Evolutionary conservation across 2,888 invertebrate species (phyloP), one percentile per base, ranked within the genome.

Genomic region (Zeuzera pyrina): DNA sequence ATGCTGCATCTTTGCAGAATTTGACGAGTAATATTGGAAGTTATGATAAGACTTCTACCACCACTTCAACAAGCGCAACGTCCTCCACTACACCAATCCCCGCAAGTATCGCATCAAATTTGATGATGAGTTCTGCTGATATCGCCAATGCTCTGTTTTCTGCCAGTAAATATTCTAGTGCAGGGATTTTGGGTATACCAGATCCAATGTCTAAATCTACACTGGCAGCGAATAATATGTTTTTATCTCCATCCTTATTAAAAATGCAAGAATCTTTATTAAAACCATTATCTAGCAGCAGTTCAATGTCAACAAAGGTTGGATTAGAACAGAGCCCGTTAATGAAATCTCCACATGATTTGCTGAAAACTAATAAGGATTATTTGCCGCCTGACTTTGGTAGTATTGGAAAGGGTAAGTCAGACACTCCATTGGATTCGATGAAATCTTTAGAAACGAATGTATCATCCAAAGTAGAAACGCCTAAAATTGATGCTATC

Each of bases 201-300:
- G 93, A 93, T 66, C 91, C 92, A 0, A 86, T 93, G 76, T 89
- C 91, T 0, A 91, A 91, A 54, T 88, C 90, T 7, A 90, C 91
- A 15, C 70, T 92, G 42, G 89, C 90, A 5, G 90, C 92, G 1
- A 91, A 91, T 50, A 93, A 92, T 56, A 90, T 93, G 85, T 93
- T 92, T 44, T 81, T 93, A 48, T 88, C 91, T 4, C 91, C 91
- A 11, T 89, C 90, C 19, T 64, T 91, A 37, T 84, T 91, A 42
- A 91, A 91, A 72, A 89, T 91, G 83, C 91, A 91, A 55, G 88
- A 89, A 53, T 73, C 84, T 22, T 53, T 86, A 5, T 65, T 89
- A 38, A 88, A 88, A 57, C 88, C 88, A 1, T 62, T 88, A 14
- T 85, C 87, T 2, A 83, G 77, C 5, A 87, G 85, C 40, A 86